Percentiles rank a stretch among this genome's conserved stretches.
Evolutionary conservation across 2,113 vertebrate genomes (phyloP).

Genomic region (Muntiacus reevesi): DNA sequence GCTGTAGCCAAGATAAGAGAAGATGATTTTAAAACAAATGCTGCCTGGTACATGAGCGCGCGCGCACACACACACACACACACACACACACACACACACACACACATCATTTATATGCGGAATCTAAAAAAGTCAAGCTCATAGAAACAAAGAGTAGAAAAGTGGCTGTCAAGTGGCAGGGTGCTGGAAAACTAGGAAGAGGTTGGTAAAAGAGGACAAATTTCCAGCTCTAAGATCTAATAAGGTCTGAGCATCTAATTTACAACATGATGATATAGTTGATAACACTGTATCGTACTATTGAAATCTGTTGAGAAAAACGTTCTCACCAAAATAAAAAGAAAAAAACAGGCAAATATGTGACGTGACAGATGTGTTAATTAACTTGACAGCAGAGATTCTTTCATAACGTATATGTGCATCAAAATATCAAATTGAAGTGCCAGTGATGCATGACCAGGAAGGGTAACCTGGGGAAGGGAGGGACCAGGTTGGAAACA

Average conservation of each 20-base stretch:
- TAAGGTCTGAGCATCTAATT: background rate
- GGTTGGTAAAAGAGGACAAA: background rate
- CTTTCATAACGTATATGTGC: background rate
- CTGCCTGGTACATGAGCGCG: background rate
- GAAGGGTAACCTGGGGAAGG: background rate
- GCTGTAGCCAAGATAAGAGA: background rate
- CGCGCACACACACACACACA: too few species aligned
- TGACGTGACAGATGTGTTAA: background rate
- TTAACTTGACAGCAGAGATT: background rate
- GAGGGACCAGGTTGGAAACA: slow-evolving; percentile 1
- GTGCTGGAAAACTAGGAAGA: too few species aligned
- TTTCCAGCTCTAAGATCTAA: background rate
- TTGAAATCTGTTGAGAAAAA: background rate
- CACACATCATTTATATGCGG: background rate
- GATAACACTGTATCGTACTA: background rate
- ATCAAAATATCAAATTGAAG: background rate
- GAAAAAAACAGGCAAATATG: background rate
- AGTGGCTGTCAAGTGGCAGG: background rate
- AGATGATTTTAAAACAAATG: background rate
- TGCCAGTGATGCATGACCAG: slow-evolving; percentile 67
- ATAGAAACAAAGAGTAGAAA: background rate
- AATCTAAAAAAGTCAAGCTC: background rate
- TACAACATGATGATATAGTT: background rate
- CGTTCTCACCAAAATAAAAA: background rate
- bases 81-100: background rate